phyloP scores from a whole-genome alignment of 2,888 invertebrate genomes.

The Drosophila quinaria region DNA sequence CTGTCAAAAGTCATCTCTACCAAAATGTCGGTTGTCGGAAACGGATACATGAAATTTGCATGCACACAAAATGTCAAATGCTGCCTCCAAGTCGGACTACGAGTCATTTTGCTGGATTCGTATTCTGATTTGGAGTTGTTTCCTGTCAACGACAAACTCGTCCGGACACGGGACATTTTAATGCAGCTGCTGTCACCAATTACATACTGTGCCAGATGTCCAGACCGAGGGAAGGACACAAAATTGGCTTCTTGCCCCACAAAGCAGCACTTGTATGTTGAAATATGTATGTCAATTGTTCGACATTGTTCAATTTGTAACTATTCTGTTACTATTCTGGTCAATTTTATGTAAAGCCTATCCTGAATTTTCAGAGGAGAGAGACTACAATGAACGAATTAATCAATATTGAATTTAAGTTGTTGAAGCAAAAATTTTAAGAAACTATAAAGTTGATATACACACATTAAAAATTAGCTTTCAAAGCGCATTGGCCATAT shows the following conservation, averaged over 20 bases:
- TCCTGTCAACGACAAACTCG: conserved; percentile 37
- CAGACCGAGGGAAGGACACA: background rate
- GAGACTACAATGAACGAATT: background rate
- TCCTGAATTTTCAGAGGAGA: background rate
- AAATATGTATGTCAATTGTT: conserved; percentile 21
- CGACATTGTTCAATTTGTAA: conserved; percentile 16
- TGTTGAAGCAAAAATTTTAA: too few relatives aligned
- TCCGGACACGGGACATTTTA: conserved; percentile 31
- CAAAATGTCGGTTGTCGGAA: conserved; percentile 33
- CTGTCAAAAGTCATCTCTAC: conserved; percentile 37
- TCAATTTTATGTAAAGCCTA: background rate
- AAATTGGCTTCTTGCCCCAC: conserved; percentile 33
- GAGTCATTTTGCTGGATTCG: conserved; percentile 4
- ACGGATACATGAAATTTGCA: conserved; percentile 66
- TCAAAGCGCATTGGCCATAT: too few relatives aligned
- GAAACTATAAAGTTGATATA: too few relatives aligned
- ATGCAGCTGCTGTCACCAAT: conserved; percentile 44
- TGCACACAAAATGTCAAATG: conserved; percentile 41
- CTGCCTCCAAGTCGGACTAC: background rate
- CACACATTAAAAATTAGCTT: too few relatives aligned
- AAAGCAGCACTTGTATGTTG: conserved; percentile 11
- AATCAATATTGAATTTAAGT: background rate
- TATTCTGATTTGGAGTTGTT: conserved; percentile 26
- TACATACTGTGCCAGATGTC: conserved; percentile 24
- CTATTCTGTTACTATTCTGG: background rate